Evolutionary conservation across 2,113 vertebrate species (phyloP), one percentile per base, ranked within the genome.

Genomic region (Myrmecobius fasciatus): DNA sequence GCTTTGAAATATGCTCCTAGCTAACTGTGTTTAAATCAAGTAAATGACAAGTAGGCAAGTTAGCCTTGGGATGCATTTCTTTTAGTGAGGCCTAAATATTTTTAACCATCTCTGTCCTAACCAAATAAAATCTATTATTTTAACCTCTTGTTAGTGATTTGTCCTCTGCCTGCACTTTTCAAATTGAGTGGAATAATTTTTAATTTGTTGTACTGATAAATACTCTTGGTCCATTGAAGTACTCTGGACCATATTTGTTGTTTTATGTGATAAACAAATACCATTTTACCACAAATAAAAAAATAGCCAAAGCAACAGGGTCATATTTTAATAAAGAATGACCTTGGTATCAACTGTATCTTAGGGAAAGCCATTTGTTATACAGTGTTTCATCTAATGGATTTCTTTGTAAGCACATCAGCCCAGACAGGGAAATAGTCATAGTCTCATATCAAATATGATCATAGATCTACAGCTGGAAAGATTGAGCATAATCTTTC

Each of bases 331-430:
- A 60, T 52, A 52, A 47, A 92, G 17, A 24, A 90, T 92, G 47
- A 49, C 47, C 52, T 56, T 20, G 88, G 53, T 51, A 92, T 90
- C 22, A 2, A 20, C 36, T 95, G 3, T 7, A 90, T 56, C 0
- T 93, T 93, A 46, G 52, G 26, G 11, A 8, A 95, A 94, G 75
- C 28, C 52, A 56, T 83, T 25, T 94, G 51, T 91, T 91, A 83
- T 46, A 90, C 2, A 56, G n/a, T 83, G 56, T 22, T 83, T 3
- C 14, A 5, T 75, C 54, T 93, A 90, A 52, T 48, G 53, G 52
- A 90, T 60, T 25, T 92, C 48, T 94, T 46, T 89, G 22, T 90
- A n/a, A 91, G 53, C 31, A 49, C 91, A 89, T 94, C 28, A 60
- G 49, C 60, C 56, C 75, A 0, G 24, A 90, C 90, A 93, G 54